A percentile compares a stretch with the other conserved stretches of the same genome.
phyloP scores from a whole-genome alignment of 2,113 vertebrate genomes.

The Ophthalmolycus amberensis region DNA sequence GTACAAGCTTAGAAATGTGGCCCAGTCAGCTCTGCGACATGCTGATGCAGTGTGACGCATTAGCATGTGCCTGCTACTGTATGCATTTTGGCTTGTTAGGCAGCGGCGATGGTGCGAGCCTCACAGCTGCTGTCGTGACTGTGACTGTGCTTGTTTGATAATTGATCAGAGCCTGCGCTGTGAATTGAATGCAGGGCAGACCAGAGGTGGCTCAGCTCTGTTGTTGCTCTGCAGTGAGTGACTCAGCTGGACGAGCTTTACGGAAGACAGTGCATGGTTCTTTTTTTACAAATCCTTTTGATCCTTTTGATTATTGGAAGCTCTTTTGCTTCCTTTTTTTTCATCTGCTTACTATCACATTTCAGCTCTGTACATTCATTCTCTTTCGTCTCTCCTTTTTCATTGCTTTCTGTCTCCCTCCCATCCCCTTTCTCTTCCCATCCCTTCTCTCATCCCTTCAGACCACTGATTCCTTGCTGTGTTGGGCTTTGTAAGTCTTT shows the following conservation, averaged over 20 bases:
- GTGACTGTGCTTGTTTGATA: slow-evolving; percentile 63
- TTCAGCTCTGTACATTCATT: slow-evolving; percentile 7
- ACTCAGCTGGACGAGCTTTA: slow-evolving; percentile 65
- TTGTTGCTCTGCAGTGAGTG: slow-evolving; percentile 64
- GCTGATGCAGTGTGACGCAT: slow-evolving; percentile 43
- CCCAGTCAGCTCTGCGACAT: slow-evolving; percentile 4
- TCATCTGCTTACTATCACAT: neutral
- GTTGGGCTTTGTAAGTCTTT: slow-evolving; percentile 18
- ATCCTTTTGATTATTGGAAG: slow-evolving; percentile 1
- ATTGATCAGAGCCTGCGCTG: slow-evolving; percentile 67
- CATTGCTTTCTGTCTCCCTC: neutral
- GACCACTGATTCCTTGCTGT: slow-evolving; percentile 7
- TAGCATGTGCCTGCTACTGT: slow-evolving; percentile 35
- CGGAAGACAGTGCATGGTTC: neutral
- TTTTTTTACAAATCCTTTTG: neutral
- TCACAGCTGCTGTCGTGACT: slow-evolving; percentile 44
- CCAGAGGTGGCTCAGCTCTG: slow-evolving; percentile 57
- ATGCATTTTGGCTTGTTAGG: slow-evolving; percentile 46
- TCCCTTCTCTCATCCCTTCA: neutral
- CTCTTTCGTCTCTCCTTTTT: neutral
- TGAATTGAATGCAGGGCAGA: slow-evolving; percentile 56
- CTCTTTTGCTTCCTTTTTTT: neutral
- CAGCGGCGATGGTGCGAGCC: slow-evolving; percentile 22
- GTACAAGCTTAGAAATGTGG: slow-evolving; percentile 1
- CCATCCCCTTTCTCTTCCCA: neutral